A percentile compares a stretch with the other conserved stretches of the same genome.
These are phyloP conservation scores for Ectropis crepuscularia DNA, from an alignment of 2,888 invertebrate genomes.

Conservation along the genomic window DNA sequence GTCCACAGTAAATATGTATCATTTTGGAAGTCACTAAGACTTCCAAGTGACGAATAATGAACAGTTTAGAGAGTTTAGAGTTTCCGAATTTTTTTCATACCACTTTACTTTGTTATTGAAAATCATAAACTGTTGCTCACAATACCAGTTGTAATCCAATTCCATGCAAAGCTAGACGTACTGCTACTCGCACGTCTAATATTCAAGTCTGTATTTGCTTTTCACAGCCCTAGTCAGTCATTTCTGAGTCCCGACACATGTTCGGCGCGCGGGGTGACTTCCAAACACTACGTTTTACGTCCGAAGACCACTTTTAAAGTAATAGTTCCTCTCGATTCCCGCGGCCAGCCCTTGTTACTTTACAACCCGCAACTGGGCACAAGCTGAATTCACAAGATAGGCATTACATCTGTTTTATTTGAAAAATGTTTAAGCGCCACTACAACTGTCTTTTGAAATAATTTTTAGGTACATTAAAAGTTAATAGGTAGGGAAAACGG, in stretches of 20 bases:
- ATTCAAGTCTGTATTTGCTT: constrained; percentile 11
- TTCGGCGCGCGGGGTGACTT: constrained; percentile 64
- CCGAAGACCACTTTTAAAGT: constrained; percentile 68
- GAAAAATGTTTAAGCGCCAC: background rate
- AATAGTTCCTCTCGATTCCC: constrained; percentile 75
- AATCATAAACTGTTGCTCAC: too few relatives aligned
- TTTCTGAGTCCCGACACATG: constrained; percentile 31
- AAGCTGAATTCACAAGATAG: constrained; percentile 43
- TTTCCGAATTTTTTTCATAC: too few relatives aligned
- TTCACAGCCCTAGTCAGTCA: constrained; percentile 27
- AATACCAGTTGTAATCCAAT: too few relatives aligned
- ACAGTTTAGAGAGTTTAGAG: too few relatives aligned
- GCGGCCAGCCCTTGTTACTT: constrained; percentile 62
- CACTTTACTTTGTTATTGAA: too few relatives aligned
- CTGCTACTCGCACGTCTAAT: constrained; percentile 17
- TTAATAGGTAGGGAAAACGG: too few relatives aligned
- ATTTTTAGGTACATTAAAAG: background rate
- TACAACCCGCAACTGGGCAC: constrained; percentile 50
- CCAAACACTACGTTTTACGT: constrained; percentile 73
- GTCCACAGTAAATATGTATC: too few relatives aligned
- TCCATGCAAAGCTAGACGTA: too few relatives aligned
- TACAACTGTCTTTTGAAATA: background rate
- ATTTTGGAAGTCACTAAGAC: too few relatives aligned
- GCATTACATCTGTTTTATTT: constrained; percentile 32
- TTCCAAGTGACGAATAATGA: too few relatives aligned